These are phyloP conservation scores for western clawed frog (Xenopus tropicalis) DNA, from an alignment of 2,113 vertebrate species.

Conservation along the genomic window DNA sequence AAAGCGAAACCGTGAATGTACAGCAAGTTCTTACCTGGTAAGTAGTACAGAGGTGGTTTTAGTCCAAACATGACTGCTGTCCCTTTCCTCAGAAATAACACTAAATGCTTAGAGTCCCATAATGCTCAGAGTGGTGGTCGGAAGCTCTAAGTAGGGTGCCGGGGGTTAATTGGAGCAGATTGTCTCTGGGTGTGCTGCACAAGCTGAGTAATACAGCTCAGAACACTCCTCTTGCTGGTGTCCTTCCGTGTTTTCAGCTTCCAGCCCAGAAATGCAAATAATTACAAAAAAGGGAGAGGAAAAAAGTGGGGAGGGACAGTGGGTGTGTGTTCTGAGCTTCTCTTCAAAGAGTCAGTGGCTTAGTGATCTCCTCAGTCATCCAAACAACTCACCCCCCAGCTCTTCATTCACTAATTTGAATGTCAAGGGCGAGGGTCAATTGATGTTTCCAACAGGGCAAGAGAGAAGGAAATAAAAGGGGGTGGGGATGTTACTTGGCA, in stretches of 20 bases:
- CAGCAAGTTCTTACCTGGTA: constrained; percentile 83
- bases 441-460: constrained; percentile 59
- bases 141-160: not conserved
- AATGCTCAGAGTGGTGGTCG: not conserved
- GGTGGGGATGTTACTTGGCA: constrained; percentile 2
- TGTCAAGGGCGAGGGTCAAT: constrained; percentile 64
- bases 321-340: constrained; percentile 51
- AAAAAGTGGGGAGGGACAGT: constrained; percentile 50
- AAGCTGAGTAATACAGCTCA: constrained; percentile 44
- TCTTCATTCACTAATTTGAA: constrained; percentile 59
- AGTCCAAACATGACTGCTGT: constrained; percentile 94
- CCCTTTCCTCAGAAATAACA: constrained; percentile 70
- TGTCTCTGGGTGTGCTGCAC: not conserved
- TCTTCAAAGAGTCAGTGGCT: constrained; percentile 59
- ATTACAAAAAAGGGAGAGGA: constrained; percentile 48
- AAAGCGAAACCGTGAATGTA: not conserved
- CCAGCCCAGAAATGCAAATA: constrained; percentile 65
- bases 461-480: constrained; percentile 43
- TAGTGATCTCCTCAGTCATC: constrained; percentile 40
- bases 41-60: constrained; percentile 96
- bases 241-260: constrained; percentile 60
- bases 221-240: constrained; percentile 48
- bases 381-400: constrained; percentile 9
- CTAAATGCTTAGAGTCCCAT: constrained; percentile 23
- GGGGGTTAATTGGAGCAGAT: constrained; percentile 3